phyloP scores from a whole-genome alignment of 2,888 invertebrate species.

The Rhagonycha fulva region DNA sequence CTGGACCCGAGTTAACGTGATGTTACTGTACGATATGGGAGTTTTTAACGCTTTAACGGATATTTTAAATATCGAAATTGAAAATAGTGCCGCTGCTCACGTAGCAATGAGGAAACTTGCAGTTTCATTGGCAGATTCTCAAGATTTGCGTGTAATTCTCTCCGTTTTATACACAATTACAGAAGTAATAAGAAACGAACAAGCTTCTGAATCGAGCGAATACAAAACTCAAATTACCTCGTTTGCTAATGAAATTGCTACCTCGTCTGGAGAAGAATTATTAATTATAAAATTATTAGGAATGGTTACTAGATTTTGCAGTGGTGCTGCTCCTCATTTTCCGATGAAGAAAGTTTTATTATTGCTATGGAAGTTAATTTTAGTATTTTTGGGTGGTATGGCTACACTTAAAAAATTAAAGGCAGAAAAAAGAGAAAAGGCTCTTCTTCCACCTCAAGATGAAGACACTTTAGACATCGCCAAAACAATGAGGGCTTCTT shows the following conservation, averaged over 20 bases:
- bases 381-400: conserved; percentile 92
- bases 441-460: conserved; percentile 74
- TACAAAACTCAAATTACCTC: conserved; percentile 58
- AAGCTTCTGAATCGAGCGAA: conserved; percentile 54
- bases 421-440: conserved; percentile 66
- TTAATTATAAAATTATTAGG: conserved; percentile 87
- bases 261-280: conserved; percentile 76
- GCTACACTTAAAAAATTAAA: conserved; percentile 80
- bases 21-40: conserved; percentile 87
- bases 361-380: conserved; percentile 91
- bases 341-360: conserved; percentile 98
- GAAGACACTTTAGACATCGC: conserved; percentile 97
- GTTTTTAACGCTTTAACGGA: conserved; percentile 90
- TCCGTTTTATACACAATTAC: conserved; percentile 94
- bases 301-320: conserved; percentile 96
- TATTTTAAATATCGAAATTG: conserved; percentile 92
- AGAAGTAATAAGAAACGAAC: conserved; percentile 86
- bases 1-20: conserved; percentile 83
- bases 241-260: conserved; percentile 64
- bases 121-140: conserved; percentile 87
- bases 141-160: conserved; percentile 88
- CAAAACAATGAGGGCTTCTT: conserved; percentile 90
- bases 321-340: conserved; percentile 94
- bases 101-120: conserved; percentile 76
- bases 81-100: conserved; percentile 72